These are phyloP conservation scores for Sinocyclocheilus anophthalmus DNA, from an alignment of 2,113 vertebrate species.

Conservation along the genomic window DNA sequence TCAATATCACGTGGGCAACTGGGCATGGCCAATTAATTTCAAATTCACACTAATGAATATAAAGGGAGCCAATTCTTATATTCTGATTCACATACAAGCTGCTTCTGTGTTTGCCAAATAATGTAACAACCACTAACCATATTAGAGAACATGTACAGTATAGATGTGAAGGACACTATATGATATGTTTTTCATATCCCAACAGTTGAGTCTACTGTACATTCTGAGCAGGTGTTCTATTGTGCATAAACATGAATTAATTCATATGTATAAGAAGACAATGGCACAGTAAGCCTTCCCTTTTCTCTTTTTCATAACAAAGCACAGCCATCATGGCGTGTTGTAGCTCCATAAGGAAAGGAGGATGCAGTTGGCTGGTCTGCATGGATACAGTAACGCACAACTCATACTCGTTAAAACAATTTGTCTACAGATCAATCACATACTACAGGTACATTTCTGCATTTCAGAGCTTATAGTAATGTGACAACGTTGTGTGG, in stretches of 20 bases:
- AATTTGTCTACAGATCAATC: neutral
- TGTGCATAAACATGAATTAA: neutral
- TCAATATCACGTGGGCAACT: neutral
- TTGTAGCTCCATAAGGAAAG: conserved; percentile 20
- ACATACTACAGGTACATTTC: neutral
- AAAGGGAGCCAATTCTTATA: neutral
- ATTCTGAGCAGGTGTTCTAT: conserved; percentile 21
- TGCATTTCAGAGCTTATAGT: neutral
- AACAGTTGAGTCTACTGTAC: conserved; percentile 2
- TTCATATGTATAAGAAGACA: neutral
- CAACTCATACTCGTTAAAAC: neutral
- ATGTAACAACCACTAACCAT: neutral
- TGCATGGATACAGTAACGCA: neutral
- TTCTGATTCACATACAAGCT: neutral
- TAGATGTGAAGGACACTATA: neutral
- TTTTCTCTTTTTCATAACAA: neutral
- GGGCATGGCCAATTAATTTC: neutral
- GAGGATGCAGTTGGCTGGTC: conserved; percentile 14
- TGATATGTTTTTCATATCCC: neutral
- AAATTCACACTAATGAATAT: neutral
- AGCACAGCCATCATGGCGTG: conserved; percentile 20
- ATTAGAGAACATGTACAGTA: neutral
- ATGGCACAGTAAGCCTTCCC: neutral
- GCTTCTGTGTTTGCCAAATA: neutral
- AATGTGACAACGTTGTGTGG: neutral